Percentiles rank a stretch among this genome's conserved stretches.
Evolutionary conservation across 2,113 vertebrate genomes (phyloP).

Genomic region (Etheostoma spectabile): DNA sequence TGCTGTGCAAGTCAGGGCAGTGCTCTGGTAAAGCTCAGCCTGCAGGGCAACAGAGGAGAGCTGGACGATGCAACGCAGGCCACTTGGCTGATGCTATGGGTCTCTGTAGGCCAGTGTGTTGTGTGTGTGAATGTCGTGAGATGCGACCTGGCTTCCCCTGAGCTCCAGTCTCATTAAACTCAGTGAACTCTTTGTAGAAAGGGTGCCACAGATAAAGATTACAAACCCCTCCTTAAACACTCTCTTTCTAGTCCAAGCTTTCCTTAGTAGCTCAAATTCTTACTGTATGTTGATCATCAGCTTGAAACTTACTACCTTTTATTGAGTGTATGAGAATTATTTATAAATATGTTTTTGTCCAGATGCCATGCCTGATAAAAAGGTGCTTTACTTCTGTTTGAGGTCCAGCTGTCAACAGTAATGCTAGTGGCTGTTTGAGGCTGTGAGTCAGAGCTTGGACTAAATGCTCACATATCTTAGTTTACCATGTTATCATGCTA

Average conservation of each 20-base stretch:
- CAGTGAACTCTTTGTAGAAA: constrained; percentile 44
- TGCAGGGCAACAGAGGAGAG: constrained; percentile 60
- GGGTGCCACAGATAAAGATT: constrained; percentile 20
- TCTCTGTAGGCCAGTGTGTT: constrained; percentile 53
- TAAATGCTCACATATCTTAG: neutral
- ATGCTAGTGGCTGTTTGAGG: neutral
- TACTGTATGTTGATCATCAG: constrained; percentile 6
- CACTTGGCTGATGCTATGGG: constrained; percentile 44
- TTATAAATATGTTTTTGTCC: neutral
- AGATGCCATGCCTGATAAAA: neutral
- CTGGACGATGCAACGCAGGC: constrained; percentile 66
- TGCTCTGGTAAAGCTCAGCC: constrained; percentile 80
- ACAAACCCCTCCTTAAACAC: constrained; percentile 22
- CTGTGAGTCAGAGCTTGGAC: neutral
- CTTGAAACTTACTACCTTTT: neutral
- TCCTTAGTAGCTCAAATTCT: neutral
- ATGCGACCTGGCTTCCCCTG: constrained; percentile 51
- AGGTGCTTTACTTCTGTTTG: constrained; percentile 13
- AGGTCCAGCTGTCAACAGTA: neutral
- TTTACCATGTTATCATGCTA: neutral
- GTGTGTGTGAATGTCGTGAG: constrained; percentile 57
- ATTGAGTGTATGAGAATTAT: neutral
- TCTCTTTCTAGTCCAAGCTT: neutral
- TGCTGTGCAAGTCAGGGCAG: constrained; percentile 60
- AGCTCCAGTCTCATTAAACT: constrained; percentile 53